Percentiles rank a stretch among this genome's conserved stretches.
These are phyloP conservation scores for Amblyornis subalaris DNA, from an alignment of 2,113 vertebrate genomes.

Conservation along the genomic window DNA sequence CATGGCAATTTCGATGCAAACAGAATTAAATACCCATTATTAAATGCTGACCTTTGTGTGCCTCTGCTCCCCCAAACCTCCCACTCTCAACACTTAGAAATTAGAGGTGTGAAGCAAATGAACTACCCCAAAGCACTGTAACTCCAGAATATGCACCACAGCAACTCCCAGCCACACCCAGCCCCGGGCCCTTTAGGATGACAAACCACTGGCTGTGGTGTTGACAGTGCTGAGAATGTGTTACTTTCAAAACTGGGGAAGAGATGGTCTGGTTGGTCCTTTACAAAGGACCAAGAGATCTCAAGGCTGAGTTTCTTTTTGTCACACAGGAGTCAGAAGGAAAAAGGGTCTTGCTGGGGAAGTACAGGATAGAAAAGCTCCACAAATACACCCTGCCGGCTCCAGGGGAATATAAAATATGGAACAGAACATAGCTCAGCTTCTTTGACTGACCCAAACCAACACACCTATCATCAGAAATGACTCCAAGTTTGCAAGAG, in stretches of 20 bases:
- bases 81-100: background rate
- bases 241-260: background rate
- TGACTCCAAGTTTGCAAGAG: background rate
- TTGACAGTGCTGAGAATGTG: background rate
- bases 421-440: background rate
- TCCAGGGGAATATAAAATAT: background rate
- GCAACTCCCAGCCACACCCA: background rate
- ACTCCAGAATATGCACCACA: background rate
- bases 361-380: background rate
- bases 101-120: background rate
- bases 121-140: background rate
- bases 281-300: background rate
- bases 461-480: background rate
- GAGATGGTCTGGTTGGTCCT: background rate
- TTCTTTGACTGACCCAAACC: background rate
- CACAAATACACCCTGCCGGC: background rate
- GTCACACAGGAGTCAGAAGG: background rate
- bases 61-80: background rate
- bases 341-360: background rate
- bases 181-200: fast-evolving
- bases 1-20: background rate
- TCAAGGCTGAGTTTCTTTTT: slow-evolving; percentile 16
- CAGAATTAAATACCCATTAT: background rate
- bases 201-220: background rate
- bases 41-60: background rate